Evolutionary conservation across 2,797 vertebrate genomes (phyloP).

Genomic region (Limosa lapponica): DNA sequence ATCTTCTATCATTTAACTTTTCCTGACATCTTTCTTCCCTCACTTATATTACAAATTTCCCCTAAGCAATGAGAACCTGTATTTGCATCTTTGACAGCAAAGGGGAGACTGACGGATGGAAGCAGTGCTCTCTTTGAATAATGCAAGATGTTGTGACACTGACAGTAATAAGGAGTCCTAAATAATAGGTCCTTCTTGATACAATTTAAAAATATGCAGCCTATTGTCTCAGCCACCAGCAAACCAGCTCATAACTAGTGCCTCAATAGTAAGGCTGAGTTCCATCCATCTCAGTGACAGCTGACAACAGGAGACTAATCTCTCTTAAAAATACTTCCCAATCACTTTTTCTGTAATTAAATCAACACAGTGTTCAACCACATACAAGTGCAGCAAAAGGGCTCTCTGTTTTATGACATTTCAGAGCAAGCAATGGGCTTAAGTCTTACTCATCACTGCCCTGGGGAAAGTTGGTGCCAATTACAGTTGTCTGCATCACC

Average conservation of each 20-base stretch:
- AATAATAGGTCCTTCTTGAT: slow-evolving; percentile 75
- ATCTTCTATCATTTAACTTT: slow-evolving; percentile 59
- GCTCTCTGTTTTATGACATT: background rate
- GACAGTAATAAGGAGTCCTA: slow-evolving; percentile 73
- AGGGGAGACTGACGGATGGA: slow-evolving; percentile 76
- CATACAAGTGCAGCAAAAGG: background rate
- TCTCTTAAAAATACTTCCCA: slow-evolving; percentile 66
- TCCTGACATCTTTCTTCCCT: slow-evolving; percentile 54
- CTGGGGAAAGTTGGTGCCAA: background rate
- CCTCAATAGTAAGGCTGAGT: slow-evolving; percentile 31
- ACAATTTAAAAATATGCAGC: slow-evolving; percentile 72
- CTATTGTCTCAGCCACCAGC: slow-evolving; percentile 66
- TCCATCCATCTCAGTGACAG: slow-evolving; percentile 73
- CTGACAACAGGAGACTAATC: slow-evolving; percentile 66
- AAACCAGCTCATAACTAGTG: slow-evolving; percentile 25
- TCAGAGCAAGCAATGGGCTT: background rate
- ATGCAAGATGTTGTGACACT: slow-evolving; percentile 77
- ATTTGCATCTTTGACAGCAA: slow-evolving; percentile 81
- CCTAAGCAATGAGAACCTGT: slow-evolving; percentile 49
- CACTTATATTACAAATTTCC: slow-evolving; percentile 55
- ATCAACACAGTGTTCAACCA: background rate
- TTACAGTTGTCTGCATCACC: background rate
- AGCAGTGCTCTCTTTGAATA: slow-evolving; percentile 76
- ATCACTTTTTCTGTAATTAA: slow-evolving; percentile 56
- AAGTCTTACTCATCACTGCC: background rate